Conservation (phyloP, 2,113 vertebrate genomes). For the Colistium nudipinnis region DNA sequence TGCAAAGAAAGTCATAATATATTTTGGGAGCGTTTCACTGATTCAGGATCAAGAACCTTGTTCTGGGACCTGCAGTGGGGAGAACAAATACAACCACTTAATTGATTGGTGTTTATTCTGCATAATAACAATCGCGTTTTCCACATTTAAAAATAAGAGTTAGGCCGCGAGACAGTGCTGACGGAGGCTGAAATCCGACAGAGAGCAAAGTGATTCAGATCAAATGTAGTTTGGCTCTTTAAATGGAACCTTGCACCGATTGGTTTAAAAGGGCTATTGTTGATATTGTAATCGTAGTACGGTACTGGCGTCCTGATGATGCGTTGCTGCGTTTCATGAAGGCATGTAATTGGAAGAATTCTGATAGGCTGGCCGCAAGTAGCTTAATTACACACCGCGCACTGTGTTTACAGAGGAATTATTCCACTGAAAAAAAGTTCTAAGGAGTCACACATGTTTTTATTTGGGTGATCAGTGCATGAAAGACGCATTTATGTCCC, state of each 20-base stretch:
- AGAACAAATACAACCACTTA: slow-evolving; percentile 27
- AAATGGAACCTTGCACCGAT: slow-evolving; percentile 77
- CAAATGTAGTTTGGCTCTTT: slow-evolving; percentile 74
- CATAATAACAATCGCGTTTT: slow-evolving; percentile 61
- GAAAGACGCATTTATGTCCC: slow-evolving; percentile 53
- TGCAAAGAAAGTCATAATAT: background rate
- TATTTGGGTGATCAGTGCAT: slow-evolving; percentile 62
- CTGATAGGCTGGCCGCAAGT: slow-evolving; percentile 85
- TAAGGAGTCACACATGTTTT: slow-evolving; percentile 69
- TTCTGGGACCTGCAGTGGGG: slow-evolving; percentile 79
- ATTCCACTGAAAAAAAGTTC: slow-evolving; percentile 80
- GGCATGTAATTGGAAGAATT: slow-evolving; percentile 87
- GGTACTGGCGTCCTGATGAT: slow-evolving; percentile 79
- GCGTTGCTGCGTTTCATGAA: slow-evolving; percentile 84
- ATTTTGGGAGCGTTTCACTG: background rate
- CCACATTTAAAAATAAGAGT: slow-evolving; percentile 31
- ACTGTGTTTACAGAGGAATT: slow-evolving; percentile 83
- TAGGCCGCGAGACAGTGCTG: slow-evolving; percentile 23
- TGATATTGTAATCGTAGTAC: slow-evolving; percentile 86
- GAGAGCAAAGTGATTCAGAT: slow-evolving; percentile 76
- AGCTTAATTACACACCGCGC: slow-evolving; percentile 84
- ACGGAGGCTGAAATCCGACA: slow-evolving; percentile 17
- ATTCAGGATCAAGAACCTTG: slow-evolving; percentile 80
- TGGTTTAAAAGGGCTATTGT: slow-evolving; percentile 85
- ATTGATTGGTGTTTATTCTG: slow-evolving; percentile 16